These are phyloP conservation scores for Cantharis rufa DNA, from an alignment of 2,888 invertebrate species.

Conservation along the genomic window DNA sequence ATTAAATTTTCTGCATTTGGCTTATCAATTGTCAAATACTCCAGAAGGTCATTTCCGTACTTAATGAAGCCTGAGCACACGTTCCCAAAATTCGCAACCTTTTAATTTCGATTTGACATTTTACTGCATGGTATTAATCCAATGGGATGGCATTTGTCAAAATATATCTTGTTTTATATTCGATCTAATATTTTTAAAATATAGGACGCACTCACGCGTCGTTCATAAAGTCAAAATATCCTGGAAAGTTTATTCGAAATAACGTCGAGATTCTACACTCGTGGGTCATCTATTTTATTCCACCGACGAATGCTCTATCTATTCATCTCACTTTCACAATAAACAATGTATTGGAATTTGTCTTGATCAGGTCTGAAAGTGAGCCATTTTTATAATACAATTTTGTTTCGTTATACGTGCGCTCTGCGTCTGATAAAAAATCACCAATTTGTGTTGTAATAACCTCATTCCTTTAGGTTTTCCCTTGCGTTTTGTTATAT, in stretches of 20 bases:
- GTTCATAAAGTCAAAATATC: slow-evolving; percentile 17
- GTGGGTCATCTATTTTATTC: slow-evolving; percentile 29
- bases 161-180: neutral
- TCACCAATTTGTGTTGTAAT: slow-evolving; percentile 46
- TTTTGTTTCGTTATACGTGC: slow-evolving; percentile 43
- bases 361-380: slow-evolving; percentile 51
- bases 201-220: neutral
- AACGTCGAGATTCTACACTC: slow-evolving; percentile 17
- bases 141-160: slow-evolving; percentile 21
- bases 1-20: neutral
- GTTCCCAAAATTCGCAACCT: slow-evolving; percentile 10
- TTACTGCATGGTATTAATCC: slow-evolving; percentile 15
- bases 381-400: slow-evolving; percentile 49
- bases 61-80: slow-evolving; percentile 15
- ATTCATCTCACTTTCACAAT: slow-evolving; percentile 43
- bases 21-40: neutral
- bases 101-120: slow-evolving; percentile 21
- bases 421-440: slow-evolving; percentile 44
- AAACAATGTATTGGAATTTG: slow-evolving; percentile 54
- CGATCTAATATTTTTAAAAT: neutral
- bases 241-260: slow-evolving; percentile 5
- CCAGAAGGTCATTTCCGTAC: neutral
- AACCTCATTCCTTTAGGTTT: slow-evolving; percentile 23
- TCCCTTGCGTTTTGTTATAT: slow-evolving; percentile 7
- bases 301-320: slow-evolving; percentile 22